Percentiles rank a stretch among this genome's conserved stretches.
These are phyloP conservation scores for Gastracanthus pulcherrimus DNA, from an alignment of 2,888 invertebrate species.

Conservation along the genomic window DNA sequence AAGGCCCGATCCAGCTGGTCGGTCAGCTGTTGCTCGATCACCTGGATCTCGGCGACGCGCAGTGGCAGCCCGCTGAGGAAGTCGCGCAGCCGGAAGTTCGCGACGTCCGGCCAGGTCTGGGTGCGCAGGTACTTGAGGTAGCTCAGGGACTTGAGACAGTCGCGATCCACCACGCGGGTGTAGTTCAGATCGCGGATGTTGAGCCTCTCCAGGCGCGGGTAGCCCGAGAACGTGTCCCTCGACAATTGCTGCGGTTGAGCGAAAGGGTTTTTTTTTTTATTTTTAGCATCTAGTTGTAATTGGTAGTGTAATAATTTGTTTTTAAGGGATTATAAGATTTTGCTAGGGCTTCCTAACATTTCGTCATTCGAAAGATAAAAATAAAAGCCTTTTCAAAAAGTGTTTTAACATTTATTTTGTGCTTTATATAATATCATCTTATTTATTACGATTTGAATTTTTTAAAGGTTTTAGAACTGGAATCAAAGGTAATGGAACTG, in stretches of 20 bases:
- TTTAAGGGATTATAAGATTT: too few relatives aligned
- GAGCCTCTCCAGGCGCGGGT: constrained; percentile 85
- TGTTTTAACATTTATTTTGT: too few relatives aligned
- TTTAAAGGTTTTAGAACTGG: too few relatives aligned
- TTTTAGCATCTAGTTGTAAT: too few relatives aligned
- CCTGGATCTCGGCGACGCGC: constrained; percentile 86
- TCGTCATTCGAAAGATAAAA: too few relatives aligned
- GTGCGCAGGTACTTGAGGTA: constrained; percentile 85
- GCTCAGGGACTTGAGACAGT: constrained; percentile 83
- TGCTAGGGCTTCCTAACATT: too few relatives aligned
- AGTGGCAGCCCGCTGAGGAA: constrained; percentile 86
- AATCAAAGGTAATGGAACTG: too few relatives aligned
- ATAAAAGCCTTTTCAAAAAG: too few relatives aligned
- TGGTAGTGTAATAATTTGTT: too few relatives aligned
- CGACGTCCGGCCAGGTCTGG: constrained; percentile 87
- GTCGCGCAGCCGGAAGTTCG: constrained; percentile 86
- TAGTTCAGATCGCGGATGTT: constrained; percentile 86
- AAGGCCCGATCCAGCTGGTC: constrained; percentile 88
- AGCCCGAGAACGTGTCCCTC: constrained; percentile 85
- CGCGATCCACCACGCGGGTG: constrained; percentile 86
- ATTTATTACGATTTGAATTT: too few relatives aligned
- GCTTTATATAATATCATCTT: too few relatives aligned
- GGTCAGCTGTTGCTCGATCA: constrained; percentile 86
- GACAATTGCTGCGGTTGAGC: constrained; percentile 85
- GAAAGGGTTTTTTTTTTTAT: too few relatives aligned